Base-by-base conservation (phyloP, 37 sponge, comb jelly and placozoan species). In the Aphrocallistes beatrix region DNA sequence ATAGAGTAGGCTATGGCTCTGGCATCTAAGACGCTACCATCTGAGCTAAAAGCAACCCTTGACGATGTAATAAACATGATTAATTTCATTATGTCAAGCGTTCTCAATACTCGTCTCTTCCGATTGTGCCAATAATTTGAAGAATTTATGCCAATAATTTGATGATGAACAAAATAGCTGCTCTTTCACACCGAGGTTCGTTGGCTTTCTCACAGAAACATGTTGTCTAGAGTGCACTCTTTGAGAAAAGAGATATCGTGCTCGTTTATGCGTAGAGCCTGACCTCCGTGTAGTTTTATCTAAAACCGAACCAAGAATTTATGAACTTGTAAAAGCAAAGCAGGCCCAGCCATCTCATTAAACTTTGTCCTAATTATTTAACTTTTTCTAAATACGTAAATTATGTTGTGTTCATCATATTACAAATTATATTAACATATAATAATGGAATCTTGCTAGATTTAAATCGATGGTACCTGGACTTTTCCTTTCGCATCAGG, bases 201-300 rank as follows among this genome's bases (percentile, higher is more conserved):
- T 60, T 60, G 75, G 75, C 75, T 60, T 60, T 60, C 75, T 60
- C 75, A 30, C 75, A 30, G 75, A 60, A 60, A 60, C 75, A 60
- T 60, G 75, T 60, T 60, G 75, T 60, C 75, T 60, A 60, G 75
- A 60, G 75, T 60, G 75, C 75, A 60, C 75, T 60, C 75, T 60
- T 60, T 60, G 75, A 60, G 75, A 60, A 60, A 60, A 60, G 75
- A 60, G 75, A 60, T 13, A 60, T 60, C 75, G 75, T 60, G 75
- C 75, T 60, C 75, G 75, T 60, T 60, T 60, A 60, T 60, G 75
- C 75, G 34, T 60, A 60, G 75, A 60, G 75, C 75, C 75, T 60
- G 75, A 60, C 75, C 75, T 60, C 75, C 75, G 75, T 60, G 75
- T 60, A 60, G 8, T 13, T 60, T 60, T 60, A 60, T 60, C 75